Evolutionary conservation across 1,140 invertebrate genomes (phyloP).

Genomic region (Heliothis subflexa): DNA sequence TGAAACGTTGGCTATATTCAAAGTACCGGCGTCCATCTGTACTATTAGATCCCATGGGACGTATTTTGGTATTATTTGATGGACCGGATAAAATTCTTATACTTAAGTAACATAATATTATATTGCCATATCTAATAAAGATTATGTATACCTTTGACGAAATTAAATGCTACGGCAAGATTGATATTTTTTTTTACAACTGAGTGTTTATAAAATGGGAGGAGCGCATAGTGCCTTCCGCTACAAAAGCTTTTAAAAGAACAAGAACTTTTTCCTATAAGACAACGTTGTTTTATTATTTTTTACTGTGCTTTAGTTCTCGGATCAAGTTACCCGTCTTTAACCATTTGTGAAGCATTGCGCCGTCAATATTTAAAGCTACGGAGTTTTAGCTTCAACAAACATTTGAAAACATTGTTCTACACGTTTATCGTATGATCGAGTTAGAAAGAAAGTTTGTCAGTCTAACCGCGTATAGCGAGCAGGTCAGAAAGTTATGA

Average conservation of each 20-base stretch:
- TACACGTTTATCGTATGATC: neutral
- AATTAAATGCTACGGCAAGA: no score
- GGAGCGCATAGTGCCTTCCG: no score
- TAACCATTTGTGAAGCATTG: neutral
- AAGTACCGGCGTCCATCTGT: neutral
- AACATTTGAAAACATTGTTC: neutral
- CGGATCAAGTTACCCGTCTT: neutral
- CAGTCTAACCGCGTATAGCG: neutral
- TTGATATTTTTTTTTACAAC: no score
- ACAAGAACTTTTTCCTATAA: no score
- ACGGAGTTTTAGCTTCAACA: neutral
- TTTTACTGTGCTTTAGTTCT: no score
- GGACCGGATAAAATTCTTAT: no score
- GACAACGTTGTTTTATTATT: no score
- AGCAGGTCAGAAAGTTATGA: constrained; percentile 24
- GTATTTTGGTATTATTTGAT: neutral
- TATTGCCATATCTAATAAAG: no score
- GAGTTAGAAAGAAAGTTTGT: constrained; percentile 11
- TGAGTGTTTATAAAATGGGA: no score
- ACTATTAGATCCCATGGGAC: neutral
- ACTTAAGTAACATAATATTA: no score
- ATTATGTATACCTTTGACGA: no score
- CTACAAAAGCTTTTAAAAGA: no score
- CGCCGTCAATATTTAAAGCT: neutral
- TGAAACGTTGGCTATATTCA: constrained; percentile 7